Percentiles rank a stretch among this genome's conserved stretches.
phyloP scores from a whole-genome alignment of 2,113 vertebrate species.

The Tachysurus fulvidraco region DNA sequence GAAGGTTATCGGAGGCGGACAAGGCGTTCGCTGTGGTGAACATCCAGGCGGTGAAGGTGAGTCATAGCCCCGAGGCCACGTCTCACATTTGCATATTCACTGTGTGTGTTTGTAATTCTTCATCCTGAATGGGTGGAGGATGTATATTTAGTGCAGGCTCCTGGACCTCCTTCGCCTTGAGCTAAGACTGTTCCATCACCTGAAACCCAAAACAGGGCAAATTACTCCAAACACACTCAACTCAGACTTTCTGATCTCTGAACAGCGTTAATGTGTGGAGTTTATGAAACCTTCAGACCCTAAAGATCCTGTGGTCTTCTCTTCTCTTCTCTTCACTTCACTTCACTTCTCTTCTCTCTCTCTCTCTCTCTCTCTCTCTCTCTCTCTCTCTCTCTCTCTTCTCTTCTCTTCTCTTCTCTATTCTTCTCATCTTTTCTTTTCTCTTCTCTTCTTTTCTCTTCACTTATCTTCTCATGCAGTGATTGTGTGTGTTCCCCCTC shows the following conservation, averaged over 20 bases:
- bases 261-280: too few species aligned
- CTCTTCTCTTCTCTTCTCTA: background rate
- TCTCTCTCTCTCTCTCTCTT: background rate
- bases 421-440: background rate
- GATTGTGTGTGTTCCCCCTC: slow-evolving; percentile 16
- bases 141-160: too few species aligned
- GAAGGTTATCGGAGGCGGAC: slow-evolving; percentile 66
- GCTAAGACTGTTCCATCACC: background rate
- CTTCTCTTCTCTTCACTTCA: background rate
- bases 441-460: background rate
- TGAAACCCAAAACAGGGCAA: background rate
- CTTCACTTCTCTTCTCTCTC: too few species aligned
- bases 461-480: background rate
- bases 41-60: slow-evolving; percentile 85
- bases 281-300: background rate
- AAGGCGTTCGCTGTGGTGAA: slow-evolving; percentile 78
- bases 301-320: background rate
- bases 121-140: background rate
- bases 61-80: background rate
- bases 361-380: accelerated
- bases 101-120: background rate
- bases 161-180: background rate
- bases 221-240: background rate
- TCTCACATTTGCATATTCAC: background rate
- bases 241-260: too few species aligned